phyloP scores from a whole-genome alignment of 2,113 vertebrate species.

The Bagarius yarrelli region DNA sequence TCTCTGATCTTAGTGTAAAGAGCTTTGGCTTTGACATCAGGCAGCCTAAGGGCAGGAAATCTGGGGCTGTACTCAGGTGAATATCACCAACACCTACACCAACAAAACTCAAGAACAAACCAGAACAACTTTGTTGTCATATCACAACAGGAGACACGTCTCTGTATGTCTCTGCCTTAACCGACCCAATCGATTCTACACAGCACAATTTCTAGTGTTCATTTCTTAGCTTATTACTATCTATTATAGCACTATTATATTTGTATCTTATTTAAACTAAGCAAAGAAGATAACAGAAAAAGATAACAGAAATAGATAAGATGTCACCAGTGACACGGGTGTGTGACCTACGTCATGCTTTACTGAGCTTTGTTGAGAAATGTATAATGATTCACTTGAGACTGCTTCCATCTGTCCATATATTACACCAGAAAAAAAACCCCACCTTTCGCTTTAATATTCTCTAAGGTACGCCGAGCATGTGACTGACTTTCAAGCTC shows the following conservation, averaged over 20 bases:
- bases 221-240: not conserved
- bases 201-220: not conserved
- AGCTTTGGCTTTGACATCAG: slow-evolving; percentile 27
- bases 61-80: slow-evolving; percentile 29
- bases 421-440: not conserved
- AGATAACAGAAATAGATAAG: slow-evolving; percentile 10
- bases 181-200: not conserved
- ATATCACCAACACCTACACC: slow-evolving; percentile 32
- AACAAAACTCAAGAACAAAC: slow-evolving; percentile 25
- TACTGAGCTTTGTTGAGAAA: slow-evolving; percentile 18
- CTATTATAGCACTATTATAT: not conserved
- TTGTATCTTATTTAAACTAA: not conserved
- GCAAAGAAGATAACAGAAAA: not conserved
- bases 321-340: slow-evolving; percentile 5
- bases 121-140: not conserved
- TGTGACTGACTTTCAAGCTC: not conserved
- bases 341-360: not conserved
- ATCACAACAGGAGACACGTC: not conserved
- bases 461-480: slow-evolving; percentile 9
- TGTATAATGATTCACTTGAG: not conserved
- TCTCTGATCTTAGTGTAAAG: slow-evolving; percentile 29
- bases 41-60: slow-evolving; percentile 19
- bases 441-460: not conserved
- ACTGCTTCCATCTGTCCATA: slow-evolving; percentile 25
- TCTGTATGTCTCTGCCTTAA: not conserved